A percentile compares a stretch with the other conserved stretches of the same genome.
phyloP scores from a whole-genome alignment of 64 coral and sea anemone genomes.

The Exaiptasia diaphana region DNA sequence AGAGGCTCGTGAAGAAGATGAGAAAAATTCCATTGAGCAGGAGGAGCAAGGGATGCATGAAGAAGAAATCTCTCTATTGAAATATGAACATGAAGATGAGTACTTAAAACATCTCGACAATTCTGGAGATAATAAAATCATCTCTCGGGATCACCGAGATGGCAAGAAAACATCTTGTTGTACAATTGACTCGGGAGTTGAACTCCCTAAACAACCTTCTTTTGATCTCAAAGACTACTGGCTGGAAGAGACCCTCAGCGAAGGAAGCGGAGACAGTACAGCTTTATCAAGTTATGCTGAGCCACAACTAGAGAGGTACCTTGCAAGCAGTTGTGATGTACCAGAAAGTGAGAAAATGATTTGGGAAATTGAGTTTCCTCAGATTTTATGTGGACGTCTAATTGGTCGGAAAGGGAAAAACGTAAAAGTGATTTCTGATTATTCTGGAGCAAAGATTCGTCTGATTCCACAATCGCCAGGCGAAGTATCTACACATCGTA shows the following conservation, averaged over 20 bases:
- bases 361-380: conserved; percentile 96
- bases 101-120: not conserved
- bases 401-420: conserved; percentile 98
- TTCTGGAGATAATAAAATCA: not conserved
- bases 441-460: conserved; percentile 92
- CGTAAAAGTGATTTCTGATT: conserved; percentile 80
- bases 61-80: not conserved
- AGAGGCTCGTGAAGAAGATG: not conserved
- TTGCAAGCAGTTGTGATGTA: not conserved
- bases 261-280: conserved; percentile 69
- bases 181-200: conserved; percentile 60
- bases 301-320: not conserved
- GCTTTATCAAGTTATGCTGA: conserved; percentile 66
- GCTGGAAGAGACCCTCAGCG: conserved; percentile 68
- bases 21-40: not conserved
- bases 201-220: conserved; percentile 51
- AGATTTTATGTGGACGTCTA: conserved; percentile 84
- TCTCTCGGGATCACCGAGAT: not conserved
- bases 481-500: conserved; percentile 81
- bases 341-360: conserved; percentile 53
- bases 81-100: not conserved
- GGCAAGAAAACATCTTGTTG: not conserved
- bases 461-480: conserved; percentile 88
- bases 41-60: not conserved
- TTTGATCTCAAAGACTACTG: conserved; percentile 54